Percentiles rank a stretch among this genome's conserved stretches.
phyloP scores from a whole-genome alignment of 1,140 invertebrate genomes.

The Ladona fulva region DNA sequence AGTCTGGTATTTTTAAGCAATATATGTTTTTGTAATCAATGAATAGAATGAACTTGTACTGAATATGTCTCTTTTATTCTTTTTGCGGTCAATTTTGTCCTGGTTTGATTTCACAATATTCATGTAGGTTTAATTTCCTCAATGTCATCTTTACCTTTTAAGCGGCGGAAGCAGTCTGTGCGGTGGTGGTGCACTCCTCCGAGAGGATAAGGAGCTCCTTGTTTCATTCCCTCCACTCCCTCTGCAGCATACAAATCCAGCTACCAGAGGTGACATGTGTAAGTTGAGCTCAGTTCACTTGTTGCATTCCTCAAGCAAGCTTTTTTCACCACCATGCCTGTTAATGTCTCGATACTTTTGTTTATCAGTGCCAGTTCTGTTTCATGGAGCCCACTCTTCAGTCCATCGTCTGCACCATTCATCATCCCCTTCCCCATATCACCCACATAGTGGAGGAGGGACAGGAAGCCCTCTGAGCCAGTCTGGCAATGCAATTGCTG shows the following conservation, averaged over 20 bases:
- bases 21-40: no score
- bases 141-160: not conserved
- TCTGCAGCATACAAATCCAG: conserved; percentile 5
- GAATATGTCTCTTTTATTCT: no score
- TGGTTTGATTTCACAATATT: no score
- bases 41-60: no score
- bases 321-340: no score
- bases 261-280: not conserved
- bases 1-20: no score
- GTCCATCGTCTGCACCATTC: not conserved
- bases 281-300: not conserved
- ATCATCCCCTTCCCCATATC: not conserved
- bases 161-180: not conserved
- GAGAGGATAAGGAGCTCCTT: conserved; percentile 26
- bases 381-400: not conserved
- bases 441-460: conserved; percentile 12
- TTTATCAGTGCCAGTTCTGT: not conserved
- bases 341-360: no score
- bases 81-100: no score
- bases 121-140: no score
- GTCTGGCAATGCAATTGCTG: conserved; percentile 15
- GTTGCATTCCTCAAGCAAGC: no score
- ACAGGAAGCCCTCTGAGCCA: conserved; percentile 14
- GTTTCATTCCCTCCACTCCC: conserved; percentile 13
- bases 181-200: not conserved